Evolutionary conservation across 2,888 invertebrate species (phyloP).

Genomic region (Gandaritis pyraliata): DNA sequence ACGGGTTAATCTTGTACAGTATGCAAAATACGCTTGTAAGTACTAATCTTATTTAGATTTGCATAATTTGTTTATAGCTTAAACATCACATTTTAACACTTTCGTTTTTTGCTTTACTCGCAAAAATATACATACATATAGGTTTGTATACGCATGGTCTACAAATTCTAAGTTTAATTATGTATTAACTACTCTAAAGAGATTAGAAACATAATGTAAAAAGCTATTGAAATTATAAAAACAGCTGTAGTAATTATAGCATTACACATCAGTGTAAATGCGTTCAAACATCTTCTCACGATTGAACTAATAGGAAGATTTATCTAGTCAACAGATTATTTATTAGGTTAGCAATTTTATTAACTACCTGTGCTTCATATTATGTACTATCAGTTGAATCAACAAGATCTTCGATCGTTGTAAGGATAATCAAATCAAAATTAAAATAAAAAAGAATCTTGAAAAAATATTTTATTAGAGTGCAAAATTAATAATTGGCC

Average conservation of each 20-base stretch:
- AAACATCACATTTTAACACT: neutral
- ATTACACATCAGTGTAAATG: conserved; percentile 33
- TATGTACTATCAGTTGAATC: too few species aligned
- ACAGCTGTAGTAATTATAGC: neutral
- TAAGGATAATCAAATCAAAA: too few species aligned
- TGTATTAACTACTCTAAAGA: too few species aligned
- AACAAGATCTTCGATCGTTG: too few species aligned
- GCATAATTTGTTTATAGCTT: conserved; percentile 2
- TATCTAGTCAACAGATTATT: conserved; percentile 4
- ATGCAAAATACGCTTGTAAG: neutral
- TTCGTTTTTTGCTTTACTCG: neutral
- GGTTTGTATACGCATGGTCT: too few species aligned
- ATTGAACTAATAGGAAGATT: conserved; percentile 24
- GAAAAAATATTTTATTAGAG: too few species aligned
- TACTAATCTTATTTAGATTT: conserved; percentile 5
- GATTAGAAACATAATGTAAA: too few species aligned
- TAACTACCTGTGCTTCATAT: conserved; percentile 3
- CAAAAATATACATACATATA: too few species aligned
- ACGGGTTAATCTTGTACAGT: neutral
- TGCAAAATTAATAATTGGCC: conserved; percentile 34
- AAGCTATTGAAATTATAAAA: too few species aligned
- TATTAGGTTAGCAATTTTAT: conserved; percentile 19
- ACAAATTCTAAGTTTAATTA: too few species aligned
- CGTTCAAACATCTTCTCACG: conserved; percentile 33
- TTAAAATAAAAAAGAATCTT: too few species aligned